Conservation (phyloP, 1,140 invertebrate genomes). For the Zaprionus capensis region DNA sequence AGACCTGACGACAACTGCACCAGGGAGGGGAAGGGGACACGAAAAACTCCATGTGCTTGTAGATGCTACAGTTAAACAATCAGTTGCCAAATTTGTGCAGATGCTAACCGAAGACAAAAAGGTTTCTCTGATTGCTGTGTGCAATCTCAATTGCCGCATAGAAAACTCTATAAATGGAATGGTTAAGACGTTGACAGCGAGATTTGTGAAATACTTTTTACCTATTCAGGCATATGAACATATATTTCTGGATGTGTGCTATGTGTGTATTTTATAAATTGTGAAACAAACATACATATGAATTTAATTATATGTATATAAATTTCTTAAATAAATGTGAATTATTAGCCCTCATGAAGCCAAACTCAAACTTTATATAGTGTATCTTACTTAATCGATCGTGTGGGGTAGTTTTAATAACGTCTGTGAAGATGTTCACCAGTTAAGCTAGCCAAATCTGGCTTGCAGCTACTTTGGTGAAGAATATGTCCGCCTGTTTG, state of each 20-base stretch:
- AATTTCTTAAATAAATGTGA: no score
- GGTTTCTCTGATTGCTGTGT: conserved; percentile 8
- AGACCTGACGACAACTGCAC: conserved; percentile 41
- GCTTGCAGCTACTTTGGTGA: no score
- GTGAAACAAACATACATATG: not conserved
- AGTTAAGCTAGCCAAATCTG: no score
- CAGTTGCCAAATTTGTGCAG: conserved; percentile 44
- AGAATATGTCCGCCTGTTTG: no score
- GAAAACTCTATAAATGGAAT: not conserved
- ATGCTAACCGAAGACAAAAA: conserved; percentile 38
- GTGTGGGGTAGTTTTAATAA: no score
- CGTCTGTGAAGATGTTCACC: no score
- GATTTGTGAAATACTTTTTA: not conserved
- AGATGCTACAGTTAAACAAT: conserved; percentile 22
- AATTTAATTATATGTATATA: no score
- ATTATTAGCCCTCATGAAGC: no score
- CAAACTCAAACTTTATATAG: no score
- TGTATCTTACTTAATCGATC: no score
- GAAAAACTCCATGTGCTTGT: conserved; percentile 20
- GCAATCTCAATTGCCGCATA: conserved; percentile 26
- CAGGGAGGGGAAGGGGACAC: not conserved
- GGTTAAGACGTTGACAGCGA: not conserved
- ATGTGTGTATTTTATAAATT: not conserved
- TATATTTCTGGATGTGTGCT: no score
- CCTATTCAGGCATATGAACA: not conserved